phyloP scores from a whole-genome alignment of 2,797 vertebrate species.

The Varecia variegata region DNA sequence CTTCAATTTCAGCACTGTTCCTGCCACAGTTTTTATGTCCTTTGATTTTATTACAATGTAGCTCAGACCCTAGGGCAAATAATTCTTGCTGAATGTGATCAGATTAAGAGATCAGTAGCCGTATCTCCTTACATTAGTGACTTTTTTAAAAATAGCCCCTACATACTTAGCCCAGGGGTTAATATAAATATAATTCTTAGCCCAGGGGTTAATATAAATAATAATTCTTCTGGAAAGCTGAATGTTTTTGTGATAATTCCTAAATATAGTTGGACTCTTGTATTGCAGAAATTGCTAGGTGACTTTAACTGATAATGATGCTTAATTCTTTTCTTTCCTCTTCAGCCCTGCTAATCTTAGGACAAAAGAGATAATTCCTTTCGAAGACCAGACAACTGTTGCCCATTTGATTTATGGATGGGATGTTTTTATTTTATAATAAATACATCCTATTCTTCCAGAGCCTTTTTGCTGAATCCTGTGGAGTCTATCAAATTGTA shows the following conservation, averaged over 20 bases:
- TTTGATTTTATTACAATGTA: slow-evolving; percentile 73
- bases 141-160: slow-evolving; percentile 77
- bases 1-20: slow-evolving; percentile 63
- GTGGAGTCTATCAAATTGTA: neutral
- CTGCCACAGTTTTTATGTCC: slow-evolving; percentile 27
- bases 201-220: slow-evolving; percentile 79
- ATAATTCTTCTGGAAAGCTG: slow-evolving; percentile 80
- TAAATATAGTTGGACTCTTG: slow-evolving; percentile 73
- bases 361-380: slow-evolving; percentile 71
- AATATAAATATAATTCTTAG: slow-evolving; percentile 81
- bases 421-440: slow-evolving; percentile 49
- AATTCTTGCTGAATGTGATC: slow-evolving; percentile 57
- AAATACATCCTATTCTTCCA: slow-evolving; percentile 6
- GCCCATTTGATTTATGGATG: slow-evolving; percentile 60
- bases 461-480: slow-evolving; percentile 20
- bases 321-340: slow-evolving; percentile 66
- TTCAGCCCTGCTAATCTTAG: slow-evolving; percentile 65
- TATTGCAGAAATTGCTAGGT: slow-evolving; percentile 59
- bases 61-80: slow-evolving; percentile 51
- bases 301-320: slow-evolving; percentile 60
- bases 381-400: slow-evolving; percentile 60
- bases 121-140: slow-evolving; percentile 76
- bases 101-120: slow-evolving; percentile 76
- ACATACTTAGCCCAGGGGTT: slow-evolving; percentile 75
- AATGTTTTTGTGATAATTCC: slow-evolving; percentile 77